These are phyloP conservation scores for Nycticebus coucang DNA, from an alignment of 2,113 vertebrate species.

Conservation along the genomic window DNA sequence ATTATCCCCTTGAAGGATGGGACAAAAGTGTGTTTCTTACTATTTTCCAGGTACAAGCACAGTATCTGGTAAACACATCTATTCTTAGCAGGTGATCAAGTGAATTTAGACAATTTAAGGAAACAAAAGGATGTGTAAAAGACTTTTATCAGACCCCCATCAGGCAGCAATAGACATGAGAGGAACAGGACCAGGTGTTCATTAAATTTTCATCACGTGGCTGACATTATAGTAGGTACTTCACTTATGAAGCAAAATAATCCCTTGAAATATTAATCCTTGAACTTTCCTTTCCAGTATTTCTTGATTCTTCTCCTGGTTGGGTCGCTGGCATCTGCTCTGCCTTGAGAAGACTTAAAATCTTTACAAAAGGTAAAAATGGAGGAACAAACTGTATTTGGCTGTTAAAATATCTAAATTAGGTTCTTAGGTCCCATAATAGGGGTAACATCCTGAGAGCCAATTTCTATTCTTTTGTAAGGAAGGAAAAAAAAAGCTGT, in stretches of 20 bases:
- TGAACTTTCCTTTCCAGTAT: background rate
- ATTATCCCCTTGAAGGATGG: background rate
- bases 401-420: background rate
- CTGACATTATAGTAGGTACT: background rate
- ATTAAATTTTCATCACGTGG: conserved; percentile 13
- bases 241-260: background rate
- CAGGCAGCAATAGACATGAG: background rate
- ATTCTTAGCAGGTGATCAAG: background rate
- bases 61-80: background rate
- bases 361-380: background rate
- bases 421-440: background rate
- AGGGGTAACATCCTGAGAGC: background rate
- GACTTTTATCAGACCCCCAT: background rate
- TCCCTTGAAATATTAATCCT: conserved; percentile 11
- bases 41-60: background rate
- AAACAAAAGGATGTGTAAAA: background rate
- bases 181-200: background rate
- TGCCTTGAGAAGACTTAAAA: background rate
- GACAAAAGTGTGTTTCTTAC: background rate
- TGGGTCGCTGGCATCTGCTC: background rate
- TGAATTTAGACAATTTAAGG: background rate
- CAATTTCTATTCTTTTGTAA: background rate
- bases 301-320: background rate
- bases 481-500: background rate
- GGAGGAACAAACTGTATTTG: background rate